Base-by-base conservation (phyloP, 1,140 invertebrate species). In the Venturia canescens region DNA sequence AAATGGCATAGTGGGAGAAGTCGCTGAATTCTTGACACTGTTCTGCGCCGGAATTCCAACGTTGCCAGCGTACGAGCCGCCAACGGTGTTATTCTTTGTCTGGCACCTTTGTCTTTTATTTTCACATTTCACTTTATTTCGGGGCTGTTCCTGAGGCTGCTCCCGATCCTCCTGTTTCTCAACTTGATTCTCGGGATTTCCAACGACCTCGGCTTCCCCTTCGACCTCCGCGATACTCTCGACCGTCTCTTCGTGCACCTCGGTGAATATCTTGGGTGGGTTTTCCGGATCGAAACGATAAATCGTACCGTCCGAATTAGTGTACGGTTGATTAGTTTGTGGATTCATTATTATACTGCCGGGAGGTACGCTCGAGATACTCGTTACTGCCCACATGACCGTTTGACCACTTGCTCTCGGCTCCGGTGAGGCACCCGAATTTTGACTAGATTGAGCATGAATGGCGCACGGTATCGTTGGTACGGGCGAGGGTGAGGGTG, bases 291-390 rank as follows among this genome's bases (percentile, higher is more conserved):
- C 95, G 88, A 94, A 96, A 78, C 95, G 95, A 88, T 97, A 96
- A 50, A 95, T 92, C 31, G 94, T 93, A 72, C 93, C 93, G 44
- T 90, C 89, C 4, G 88, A 80, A 78, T 91, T 91, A 1, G 86
- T 91, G 72, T 88, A 90, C 13, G 88, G 88, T 50, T 91, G 89
- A 85, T 91, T 92, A 83, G 94, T 95, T 90, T 95, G 95, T 31
- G 97, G 97, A 90, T 98, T 96, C 86, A 98, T 97, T 81, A 98
- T 95, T 81, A 98, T 92, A 84, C 96, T 97, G 67, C 97, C 97
- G 77, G 95, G 93, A 75, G 97, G 97, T 50, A 98, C 96, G 80
- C 94, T 94, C 26, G 95, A 94, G 87, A 97, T 94, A 92, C 95
- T 96, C 53, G 96, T 96, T 11, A 97, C 96, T 63, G 96, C 96